Conservation (phyloP, 2,113 vertebrate species). For the Myocastor coypus region DNA sequence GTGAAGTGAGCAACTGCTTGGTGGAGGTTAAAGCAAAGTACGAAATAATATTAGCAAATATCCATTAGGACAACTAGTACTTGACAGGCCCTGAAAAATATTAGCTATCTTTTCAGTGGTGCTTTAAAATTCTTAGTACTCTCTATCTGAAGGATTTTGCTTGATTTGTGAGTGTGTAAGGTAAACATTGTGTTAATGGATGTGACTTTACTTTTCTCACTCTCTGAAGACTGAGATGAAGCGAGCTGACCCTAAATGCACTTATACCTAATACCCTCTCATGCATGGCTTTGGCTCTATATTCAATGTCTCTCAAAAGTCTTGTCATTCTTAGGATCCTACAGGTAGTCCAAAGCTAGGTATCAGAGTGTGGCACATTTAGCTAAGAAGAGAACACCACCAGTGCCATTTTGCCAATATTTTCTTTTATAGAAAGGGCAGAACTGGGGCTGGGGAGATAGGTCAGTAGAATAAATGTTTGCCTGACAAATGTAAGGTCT, state of each 20-base stretch:
- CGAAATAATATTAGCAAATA: rapidly evolving
- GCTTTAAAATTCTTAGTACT: background rate
- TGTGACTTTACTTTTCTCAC: background rate
- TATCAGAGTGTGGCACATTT: rapidly evolving
- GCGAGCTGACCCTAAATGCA: background rate
- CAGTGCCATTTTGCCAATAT: rapidly evolving
- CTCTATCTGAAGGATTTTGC: background rate
- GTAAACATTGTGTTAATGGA: background rate
- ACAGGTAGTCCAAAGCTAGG: too few species aligned
- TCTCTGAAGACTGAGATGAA: background rate
- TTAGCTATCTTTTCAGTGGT: too few species aligned
- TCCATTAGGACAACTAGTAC: background rate
- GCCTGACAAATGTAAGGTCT: too few species aligned
- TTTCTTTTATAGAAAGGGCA: background rate
- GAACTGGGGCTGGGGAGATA: too few species aligned
- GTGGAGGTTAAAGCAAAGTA: rapidly evolving
- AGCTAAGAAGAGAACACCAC: background rate
- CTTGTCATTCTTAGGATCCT: background rate
- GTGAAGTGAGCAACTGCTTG: background rate
- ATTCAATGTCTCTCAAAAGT: background rate
- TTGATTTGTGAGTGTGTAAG: background rate
- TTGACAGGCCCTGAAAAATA: background rate
- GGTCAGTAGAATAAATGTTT: too few species aligned
- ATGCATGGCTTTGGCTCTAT: rapidly evolving
- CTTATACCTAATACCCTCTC: too few species aligned